These are phyloP conservation scores for Megaceryle torquata DNA, from an alignment of 2,113 vertebrate species.

Conservation along the genomic window DNA sequence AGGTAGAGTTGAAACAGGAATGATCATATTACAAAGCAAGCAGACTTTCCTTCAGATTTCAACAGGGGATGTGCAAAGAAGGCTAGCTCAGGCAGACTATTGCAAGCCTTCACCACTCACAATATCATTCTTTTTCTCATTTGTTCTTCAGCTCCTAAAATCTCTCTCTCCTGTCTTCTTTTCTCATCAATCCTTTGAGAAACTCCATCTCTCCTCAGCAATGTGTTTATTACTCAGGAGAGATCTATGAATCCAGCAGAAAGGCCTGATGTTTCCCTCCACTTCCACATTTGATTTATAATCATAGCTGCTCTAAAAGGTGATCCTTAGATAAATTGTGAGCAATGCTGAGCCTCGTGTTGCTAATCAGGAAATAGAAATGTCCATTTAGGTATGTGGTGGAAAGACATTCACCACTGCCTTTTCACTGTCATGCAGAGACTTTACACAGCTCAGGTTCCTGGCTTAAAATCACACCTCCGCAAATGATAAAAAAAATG, in stretches of 20 bases:
- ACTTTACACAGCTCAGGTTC: not conserved
- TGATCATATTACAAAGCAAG: not conserved
- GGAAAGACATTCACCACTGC: not conserved
- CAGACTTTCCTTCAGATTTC: not conserved
- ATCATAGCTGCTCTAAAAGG: not conserved
- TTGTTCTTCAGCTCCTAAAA: not conserved
- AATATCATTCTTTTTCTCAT: not conserved
- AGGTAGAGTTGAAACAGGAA: not conserved
- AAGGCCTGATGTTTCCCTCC: not conserved
- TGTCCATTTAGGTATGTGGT: not conserved
- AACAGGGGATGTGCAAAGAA: not conserved
- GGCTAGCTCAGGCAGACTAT: not conserved
- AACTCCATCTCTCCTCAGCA: not conserved
- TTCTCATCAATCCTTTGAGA: not conserved
- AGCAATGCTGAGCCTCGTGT: not conserved
- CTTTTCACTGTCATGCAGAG: not conserved
- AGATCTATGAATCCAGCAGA: not conserved
- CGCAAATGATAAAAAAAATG: not conserved
- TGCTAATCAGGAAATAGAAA: not conserved
- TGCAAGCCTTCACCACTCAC: not conserved
- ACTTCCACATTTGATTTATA: not conserved
- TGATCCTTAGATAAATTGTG: not conserved
- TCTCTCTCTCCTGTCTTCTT: not conserved
- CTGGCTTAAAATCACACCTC: not conserved
- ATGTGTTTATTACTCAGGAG: not conserved